Evolutionary conservation across 2,113 vertebrate genomes (phyloP).

Genomic region (Bothrops jararaca): DNA sequence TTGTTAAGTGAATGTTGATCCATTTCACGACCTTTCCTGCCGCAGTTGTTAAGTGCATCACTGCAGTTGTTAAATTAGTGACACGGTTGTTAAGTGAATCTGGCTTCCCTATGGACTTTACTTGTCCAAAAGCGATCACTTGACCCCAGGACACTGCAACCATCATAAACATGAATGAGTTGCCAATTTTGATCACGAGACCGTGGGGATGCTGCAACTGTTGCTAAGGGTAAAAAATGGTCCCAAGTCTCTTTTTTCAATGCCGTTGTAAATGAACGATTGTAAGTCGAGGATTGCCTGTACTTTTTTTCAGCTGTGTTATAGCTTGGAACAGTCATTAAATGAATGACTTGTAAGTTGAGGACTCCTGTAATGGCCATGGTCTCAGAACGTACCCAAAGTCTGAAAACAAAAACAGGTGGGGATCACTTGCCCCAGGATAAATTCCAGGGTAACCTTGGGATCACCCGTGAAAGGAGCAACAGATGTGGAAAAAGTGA

Average conservation of each 20-base stretch:
- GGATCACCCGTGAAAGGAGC: neutral
- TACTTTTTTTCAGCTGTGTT: too few relatives aligned
- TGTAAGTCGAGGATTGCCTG: neutral
- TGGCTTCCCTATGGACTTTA: neutral
- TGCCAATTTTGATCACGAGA: neutral
- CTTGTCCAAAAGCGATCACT: neutral
- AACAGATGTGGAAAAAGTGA: neutral
- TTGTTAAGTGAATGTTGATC: neutral
- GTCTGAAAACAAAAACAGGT: neutral
- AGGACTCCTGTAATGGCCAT: neutral
- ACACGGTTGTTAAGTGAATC: neutral
- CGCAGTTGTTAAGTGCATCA: too few relatives aligned
- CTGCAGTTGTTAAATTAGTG: too few relatives aligned
- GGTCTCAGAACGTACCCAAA: neutral
- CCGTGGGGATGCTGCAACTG: too few relatives aligned
- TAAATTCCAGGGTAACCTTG: neutral
- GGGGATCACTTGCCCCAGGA: neutral
- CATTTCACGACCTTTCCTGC: neutral
- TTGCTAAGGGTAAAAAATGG: neutral
- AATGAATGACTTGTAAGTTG: too few relatives aligned
- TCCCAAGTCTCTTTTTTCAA: neutral
- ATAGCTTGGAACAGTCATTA: too few relatives aligned
- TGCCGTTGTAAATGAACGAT: neutral
- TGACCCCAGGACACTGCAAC: too few relatives aligned
- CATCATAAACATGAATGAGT: too few relatives aligned